Conservation (phyloP, 2,888 invertebrate genomes). For the Gastracanthus pulcherrimus region DNA sequence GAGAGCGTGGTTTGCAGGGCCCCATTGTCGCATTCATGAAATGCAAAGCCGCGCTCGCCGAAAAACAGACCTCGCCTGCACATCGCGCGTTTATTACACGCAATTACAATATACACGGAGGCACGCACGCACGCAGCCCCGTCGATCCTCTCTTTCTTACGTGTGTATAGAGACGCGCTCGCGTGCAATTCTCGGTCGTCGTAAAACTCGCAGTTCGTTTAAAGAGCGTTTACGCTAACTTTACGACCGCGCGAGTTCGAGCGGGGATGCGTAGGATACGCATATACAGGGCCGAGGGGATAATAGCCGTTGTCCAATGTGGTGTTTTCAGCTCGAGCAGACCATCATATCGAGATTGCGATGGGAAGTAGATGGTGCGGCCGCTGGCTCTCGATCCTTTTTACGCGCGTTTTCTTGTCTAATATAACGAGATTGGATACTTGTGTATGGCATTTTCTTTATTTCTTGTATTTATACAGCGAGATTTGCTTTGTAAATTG, state of each 20-base stretch:
- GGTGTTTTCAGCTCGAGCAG: too few relatives aligned
- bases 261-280: too few relatives aligned
- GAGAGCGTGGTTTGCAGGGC: too few relatives aligned
- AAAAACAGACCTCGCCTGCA: conserved; percentile 11
- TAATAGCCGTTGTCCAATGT: too few relatives aligned
- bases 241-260: conserved; percentile 60
- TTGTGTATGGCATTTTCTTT: background rate
- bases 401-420: background rate
- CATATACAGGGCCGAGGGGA: too few relatives aligned
- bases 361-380: too few relatives aligned
- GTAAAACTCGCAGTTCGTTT: conserved; percentile 55
- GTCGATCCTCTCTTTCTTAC: background rate
- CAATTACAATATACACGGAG: conserved; percentile 31
- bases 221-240: conserved; percentile 60
- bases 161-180: background rate
- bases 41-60: conserved; percentile 13
- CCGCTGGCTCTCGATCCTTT: too few relatives aligned
- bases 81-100: conserved; percentile 38
- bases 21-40: conserved; percentile 36
- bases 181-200: background rate
- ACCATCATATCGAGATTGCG: too few relatives aligned
- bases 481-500: conserved; percentile 40
- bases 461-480: background rate
- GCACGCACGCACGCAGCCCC: conserved; percentile 1
- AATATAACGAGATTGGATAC: conserved; percentile 3